A percentile compares a stretch with the other conserved stretches of the same genome.
These are phyloP conservation scores for Luperina nickerlii DNA, from an alignment of 2,888 invertebrate species.

Conservation along the genomic window DNA sequence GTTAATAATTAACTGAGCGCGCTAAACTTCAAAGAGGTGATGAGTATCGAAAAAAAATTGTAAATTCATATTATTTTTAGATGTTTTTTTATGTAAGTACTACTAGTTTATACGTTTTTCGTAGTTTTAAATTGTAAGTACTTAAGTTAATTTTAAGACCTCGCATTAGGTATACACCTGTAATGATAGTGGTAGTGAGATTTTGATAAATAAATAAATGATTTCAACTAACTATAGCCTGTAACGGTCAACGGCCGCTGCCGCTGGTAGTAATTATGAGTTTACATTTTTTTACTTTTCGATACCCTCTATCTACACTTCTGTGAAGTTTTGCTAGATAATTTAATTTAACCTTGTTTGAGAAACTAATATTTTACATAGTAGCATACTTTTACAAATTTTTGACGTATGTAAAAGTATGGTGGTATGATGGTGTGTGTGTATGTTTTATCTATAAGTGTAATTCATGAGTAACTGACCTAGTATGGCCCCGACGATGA, in stretches of 20 bases:
- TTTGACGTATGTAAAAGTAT: background rate
- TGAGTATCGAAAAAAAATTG: background rate
- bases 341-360: background rate
- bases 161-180: no score
- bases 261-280: background rate
- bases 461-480: slow-evolving; percentile 88
- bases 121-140: no score
- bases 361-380: background rate
- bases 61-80: background rate
- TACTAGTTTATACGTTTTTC: no score
- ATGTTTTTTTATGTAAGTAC: no score
- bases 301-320: background rate
- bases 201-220: no score
- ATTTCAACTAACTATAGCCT: background rate
- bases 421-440: background rate
- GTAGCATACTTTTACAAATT: background rate
- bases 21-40: background rate
- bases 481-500: slow-evolving; percentile 99
- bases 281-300: background rate
- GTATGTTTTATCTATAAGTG: background rate
- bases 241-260: background rate
- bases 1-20: background rate
- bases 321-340: background rate
- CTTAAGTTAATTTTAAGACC: no score
- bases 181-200: no score